Percentiles rank a stretch among this genome's conserved stretches.
Evolutionary conservation across 2,113 vertebrate genomes (phyloP).

Genomic region (Cyanocitta stelleri): DNA sequence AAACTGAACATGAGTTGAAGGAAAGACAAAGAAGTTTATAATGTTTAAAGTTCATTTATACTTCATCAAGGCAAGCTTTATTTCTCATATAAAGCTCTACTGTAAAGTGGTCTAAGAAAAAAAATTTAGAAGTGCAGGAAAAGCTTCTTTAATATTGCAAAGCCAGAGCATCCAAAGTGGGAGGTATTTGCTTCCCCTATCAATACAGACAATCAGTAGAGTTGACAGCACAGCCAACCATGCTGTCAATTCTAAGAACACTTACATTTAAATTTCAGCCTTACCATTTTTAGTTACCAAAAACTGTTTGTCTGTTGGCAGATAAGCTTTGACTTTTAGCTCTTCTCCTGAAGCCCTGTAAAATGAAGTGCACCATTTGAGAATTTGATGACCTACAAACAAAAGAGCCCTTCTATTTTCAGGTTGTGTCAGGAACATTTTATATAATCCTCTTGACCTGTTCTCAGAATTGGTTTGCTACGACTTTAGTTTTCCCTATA

Average conservation of each 20-base stretch:
- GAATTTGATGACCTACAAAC: conserved; percentile 1
- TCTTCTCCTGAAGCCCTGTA: conserved; percentile 92
- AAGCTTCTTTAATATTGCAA: not conserved
- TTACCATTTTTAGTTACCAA: conserved; percentile 96
- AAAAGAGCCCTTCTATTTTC: not conserved
- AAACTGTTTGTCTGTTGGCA: conserved; percentile 93
- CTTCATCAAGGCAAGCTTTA: not conserved
- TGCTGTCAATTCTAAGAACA: not conserved
- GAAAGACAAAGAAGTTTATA: not conserved
- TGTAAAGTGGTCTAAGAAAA: not conserved
- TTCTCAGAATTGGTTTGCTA: not conserved
- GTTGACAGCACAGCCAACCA: not conserved
- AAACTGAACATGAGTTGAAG: not conserved
- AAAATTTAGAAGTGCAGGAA: not conserved
- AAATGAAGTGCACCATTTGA: conserved; percentile 48
- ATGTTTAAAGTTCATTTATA: not conserved
- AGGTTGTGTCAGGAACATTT: not conserved
- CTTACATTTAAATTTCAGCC: not conserved
- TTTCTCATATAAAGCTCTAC: not conserved
- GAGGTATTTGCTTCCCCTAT: not conserved
- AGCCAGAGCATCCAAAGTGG: not conserved
- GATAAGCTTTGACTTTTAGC: conserved; percentile 90
- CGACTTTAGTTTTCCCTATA: not conserved
- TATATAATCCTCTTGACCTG: not conserved
- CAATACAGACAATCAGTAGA: not conserved